phyloP scores from a whole-genome alignment of 2,888 invertebrate species.

The Ectobius pallidus region DNA sequence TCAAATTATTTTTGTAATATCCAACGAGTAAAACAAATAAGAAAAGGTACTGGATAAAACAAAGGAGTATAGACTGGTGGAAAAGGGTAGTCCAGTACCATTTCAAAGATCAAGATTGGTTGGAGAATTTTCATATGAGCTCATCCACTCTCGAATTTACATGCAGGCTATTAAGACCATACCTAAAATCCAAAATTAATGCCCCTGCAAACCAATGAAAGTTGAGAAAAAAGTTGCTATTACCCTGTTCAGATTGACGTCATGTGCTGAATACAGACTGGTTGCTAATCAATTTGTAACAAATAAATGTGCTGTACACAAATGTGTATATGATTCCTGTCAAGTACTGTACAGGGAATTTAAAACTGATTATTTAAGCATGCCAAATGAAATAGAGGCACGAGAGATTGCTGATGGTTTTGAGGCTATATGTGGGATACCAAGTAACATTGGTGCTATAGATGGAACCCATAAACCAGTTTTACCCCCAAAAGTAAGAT shows the following conservation, averaged over 20 bases:
- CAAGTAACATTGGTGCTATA: slow-evolving; percentile 49
- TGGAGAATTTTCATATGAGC: not conserved
- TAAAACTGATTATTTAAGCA: slow-evolving; percentile 42
- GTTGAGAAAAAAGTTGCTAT: slow-evolving; percentile 7
- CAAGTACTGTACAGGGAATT: not conserved
- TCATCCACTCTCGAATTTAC: not conserved
- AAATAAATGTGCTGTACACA: not conserved
- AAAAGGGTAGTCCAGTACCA: not conserved
- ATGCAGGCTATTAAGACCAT: not conserved
- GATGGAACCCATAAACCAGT: slow-evolving; percentile 47
- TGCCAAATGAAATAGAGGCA: slow-evolving; percentile 47
- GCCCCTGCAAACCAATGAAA: not conserved
- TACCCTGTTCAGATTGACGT: not conserved
- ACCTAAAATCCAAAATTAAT: not conserved
- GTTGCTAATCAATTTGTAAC: too few relatives aligned
- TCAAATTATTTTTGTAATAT: too few relatives aligned
- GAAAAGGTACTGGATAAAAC: not conserved
- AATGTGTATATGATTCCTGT: slow-evolving; percentile 9
- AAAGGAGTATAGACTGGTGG: too few relatives aligned
- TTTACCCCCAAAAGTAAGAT: too few relatives aligned
- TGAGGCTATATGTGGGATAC: too few relatives aligned
- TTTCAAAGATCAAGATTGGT: not conserved
- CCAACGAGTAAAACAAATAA: too few relatives aligned
- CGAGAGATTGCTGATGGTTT: too few relatives aligned
- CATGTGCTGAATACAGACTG: not conserved